phyloP scores from a whole-genome alignment of 53 echinoderm and acorn worm species.

The Zoroaster sp. region DNA sequence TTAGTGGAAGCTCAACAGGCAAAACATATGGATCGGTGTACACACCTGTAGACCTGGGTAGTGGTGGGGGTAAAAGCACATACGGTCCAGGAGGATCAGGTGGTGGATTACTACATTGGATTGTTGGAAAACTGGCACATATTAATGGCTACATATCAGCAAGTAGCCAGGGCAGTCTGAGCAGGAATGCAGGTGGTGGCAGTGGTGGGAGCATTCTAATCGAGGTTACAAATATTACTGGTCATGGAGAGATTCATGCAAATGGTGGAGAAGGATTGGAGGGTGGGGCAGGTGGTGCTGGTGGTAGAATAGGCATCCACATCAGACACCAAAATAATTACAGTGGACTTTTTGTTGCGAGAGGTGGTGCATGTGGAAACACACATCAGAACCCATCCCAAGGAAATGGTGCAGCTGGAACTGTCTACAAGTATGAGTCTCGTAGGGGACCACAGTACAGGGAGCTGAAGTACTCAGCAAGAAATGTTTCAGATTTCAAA shows the following conservation, averaged over 20 bases:
- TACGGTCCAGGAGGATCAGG: slow-evolving; percentile 73
- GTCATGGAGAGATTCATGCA: slow-evolving; percentile 88
- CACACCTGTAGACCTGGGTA: slow-evolving; percentile 71
- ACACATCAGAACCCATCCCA: slow-evolving; percentile 8
- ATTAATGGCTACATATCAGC: slow-evolving; percentile 82
- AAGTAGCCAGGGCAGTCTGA: slow-evolving; percentile 41
- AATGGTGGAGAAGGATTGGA: slow-evolving; percentile 71
- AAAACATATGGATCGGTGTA: slow-evolving; percentile 82
- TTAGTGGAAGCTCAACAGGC: slow-evolving; percentile 22
- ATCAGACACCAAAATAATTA: slow-evolving; percentile 85
- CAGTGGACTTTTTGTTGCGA: slow-evolving; percentile 72
- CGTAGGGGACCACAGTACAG: slow-evolving; percentile 88
- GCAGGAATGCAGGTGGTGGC: slow-evolving; percentile 77
- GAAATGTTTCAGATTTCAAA: slow-evolving; percentile 81
- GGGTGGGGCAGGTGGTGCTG: slow-evolving; percentile 78
- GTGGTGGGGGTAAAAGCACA: slow-evolving; percentile 80
- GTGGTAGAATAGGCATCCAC: slow-evolving; percentile 90
- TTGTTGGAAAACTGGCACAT: slow-evolving; percentile 73
- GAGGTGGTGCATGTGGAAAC: slow-evolving; percentile 67
- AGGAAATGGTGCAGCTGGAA: slow-evolving; percentile 87
- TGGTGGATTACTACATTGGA: slow-evolving; percentile 84
- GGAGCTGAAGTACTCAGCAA: slow-evolving; percentile 76
- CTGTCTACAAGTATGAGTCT: slow-evolving; percentile 92
- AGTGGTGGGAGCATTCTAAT: slow-evolving; percentile 88
- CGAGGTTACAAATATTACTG: slow-evolving; percentile 85